Conservation (phyloP, 2,113 vertebrate species). For the Pipa parva region DNA sequence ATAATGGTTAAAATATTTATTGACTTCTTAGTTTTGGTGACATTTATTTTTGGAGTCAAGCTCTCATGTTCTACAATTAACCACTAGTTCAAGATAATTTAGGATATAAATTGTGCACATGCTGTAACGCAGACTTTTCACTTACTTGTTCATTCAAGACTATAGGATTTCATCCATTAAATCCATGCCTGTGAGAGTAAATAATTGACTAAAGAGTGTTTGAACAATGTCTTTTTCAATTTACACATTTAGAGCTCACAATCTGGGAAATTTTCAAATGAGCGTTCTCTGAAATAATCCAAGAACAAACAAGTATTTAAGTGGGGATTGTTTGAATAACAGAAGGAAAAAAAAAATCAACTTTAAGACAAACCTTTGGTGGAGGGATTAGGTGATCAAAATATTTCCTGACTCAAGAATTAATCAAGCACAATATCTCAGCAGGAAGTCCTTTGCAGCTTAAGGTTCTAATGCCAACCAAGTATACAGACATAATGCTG, state of each 20-base stretch:
- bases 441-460: conserved; percentile 18
- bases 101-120: not conserved
- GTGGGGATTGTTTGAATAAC: conserved; percentile 17
- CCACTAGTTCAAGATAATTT: no score
- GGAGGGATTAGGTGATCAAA: conserved; percentile 40
- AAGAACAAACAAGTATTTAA: conserved; percentile 30
- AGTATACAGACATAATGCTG: conserved; percentile 36
- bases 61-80: no score
- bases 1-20: no score
- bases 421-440: conserved; percentile 42
- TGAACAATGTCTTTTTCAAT: not conserved
- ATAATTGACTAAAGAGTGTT: not conserved
- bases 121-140: not conserved
- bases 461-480: conserved; percentile 33
- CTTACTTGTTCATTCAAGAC: not conserved
- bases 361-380: conserved; percentile 13
- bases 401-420: conserved; percentile 41
- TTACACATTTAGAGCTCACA: conserved; percentile 5
- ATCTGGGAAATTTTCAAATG: conserved; percentile 13
- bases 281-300: conserved; percentile 21
- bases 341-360: conserved; percentile 1
- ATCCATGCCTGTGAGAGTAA: not conserved
- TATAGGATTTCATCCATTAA: not conserved
- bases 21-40: no score
- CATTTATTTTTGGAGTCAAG: no score